phyloP scores from a whole-genome alignment of 2,797 vertebrate species.

The Oophaga sylvatica region DNA sequence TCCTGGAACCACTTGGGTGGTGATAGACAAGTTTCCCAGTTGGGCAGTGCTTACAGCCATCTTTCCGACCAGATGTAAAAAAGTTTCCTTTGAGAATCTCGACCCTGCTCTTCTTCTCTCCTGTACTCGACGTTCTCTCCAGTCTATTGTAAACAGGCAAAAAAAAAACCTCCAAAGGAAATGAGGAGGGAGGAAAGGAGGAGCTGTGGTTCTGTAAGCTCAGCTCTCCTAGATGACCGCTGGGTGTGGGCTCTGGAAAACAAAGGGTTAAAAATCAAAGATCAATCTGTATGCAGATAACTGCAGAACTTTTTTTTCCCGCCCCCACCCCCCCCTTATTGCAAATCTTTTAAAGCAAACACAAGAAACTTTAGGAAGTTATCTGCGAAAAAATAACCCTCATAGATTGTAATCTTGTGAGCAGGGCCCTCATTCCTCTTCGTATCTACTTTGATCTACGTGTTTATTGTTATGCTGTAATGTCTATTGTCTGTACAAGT shows the following conservation, averaged over 20 bases:
- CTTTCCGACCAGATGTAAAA: neutral
- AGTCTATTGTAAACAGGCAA: neutral
- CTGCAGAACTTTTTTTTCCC: neutral
- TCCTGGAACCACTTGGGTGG: constrained; percentile 1
- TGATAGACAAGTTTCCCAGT: neutral
- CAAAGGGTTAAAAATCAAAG: neutral
- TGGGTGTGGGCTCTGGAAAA: neutral
- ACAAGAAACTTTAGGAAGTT: neutral
- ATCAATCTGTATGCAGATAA: neutral
- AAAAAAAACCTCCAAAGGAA: neutral
- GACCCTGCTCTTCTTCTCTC: neutral
- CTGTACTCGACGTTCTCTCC: neutral
- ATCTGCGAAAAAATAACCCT: too few relatives aligned
- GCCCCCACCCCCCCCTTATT: neutral
- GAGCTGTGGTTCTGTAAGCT: neutral
- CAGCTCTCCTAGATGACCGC: neutral
- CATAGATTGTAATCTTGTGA: too few relatives aligned
- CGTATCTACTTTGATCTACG: too few relatives aligned
- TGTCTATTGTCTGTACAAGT: too few relatives aligned
- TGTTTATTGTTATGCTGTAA: too few relatives aligned
- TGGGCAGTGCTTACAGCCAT: constrained; percentile 19
- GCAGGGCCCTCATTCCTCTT: too few relatives aligned
- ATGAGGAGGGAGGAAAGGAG: neutral
- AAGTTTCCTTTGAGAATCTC: neutral
- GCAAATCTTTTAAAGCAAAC: neutral